These are phyloP conservation scores for Nannobrachium achirus DNA, from an alignment of 2,113 vertebrate genomes.

Conservation along the genomic window DNA sequence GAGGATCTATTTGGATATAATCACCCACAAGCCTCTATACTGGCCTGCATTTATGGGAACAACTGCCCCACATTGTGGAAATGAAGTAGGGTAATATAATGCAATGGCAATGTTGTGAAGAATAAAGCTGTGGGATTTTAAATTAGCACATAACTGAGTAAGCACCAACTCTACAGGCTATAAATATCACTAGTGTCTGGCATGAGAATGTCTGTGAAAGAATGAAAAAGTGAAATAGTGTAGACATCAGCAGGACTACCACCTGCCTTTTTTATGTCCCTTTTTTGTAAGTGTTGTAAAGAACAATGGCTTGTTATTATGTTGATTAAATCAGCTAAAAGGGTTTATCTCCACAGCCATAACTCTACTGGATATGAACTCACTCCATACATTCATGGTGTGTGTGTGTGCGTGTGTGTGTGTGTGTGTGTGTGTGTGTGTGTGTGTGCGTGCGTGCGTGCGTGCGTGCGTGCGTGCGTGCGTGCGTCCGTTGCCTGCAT, in stretches of 20 bases:
- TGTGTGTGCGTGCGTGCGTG: no score
- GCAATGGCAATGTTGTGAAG: background rate
- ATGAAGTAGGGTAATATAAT: background rate
- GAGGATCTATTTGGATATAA: background rate
- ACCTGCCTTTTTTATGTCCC: background rate
- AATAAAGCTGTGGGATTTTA: background rate
- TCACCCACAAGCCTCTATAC: background rate
- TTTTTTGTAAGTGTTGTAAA: background rate
- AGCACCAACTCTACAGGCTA: background rate
- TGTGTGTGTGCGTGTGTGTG: no score
- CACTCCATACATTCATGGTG: no score
- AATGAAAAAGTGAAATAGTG: background rate
- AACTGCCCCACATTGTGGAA: background rate
- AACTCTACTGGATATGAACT: background rate
- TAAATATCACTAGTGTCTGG: background rate
- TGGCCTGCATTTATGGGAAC: background rate
- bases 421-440: no score
- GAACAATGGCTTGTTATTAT: no score
- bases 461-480: no score
- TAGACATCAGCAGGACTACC: background rate
- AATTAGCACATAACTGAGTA: background rate
- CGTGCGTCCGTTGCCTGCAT: no score
- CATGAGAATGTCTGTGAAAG: background rate
- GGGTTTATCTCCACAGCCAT: background rate
- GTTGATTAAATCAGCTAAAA: slow-evolving; percentile 4